Percentiles rank a stretch among this genome's conserved stretches.
Evolutionary conservation across 2,888 invertebrate species (phyloP).

Genomic region (Netelia melanura): DNA sequence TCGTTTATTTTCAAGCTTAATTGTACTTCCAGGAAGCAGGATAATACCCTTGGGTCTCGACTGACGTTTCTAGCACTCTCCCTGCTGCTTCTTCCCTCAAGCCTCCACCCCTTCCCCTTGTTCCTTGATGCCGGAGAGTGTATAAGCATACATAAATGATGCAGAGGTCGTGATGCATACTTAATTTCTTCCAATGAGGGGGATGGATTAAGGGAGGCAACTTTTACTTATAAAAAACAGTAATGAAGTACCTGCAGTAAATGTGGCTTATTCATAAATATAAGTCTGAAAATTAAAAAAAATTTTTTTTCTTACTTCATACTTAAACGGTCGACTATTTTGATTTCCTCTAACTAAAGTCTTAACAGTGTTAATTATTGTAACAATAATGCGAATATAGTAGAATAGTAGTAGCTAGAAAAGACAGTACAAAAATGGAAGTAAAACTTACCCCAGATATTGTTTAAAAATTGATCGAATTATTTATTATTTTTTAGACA

Average conservation of each 20-base stretch:
- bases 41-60: constrained; percentile 45
- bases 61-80: constrained; percentile 8
- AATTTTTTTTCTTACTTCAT: constrained; percentile 37
- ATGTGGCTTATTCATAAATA: constrained; percentile 58
- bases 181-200: constrained; percentile 67
- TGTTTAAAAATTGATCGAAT: too few relatives aligned
- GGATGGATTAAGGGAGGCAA: constrained; percentile 62
- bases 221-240: constrained; percentile 68
- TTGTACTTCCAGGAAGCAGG: constrained; percentile 25
- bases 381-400: too few relatives aligned
- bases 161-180: constrained; percentile 70
- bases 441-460: too few relatives aligned
- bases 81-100: background rate
- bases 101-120: background rate
- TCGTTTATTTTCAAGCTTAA: constrained; percentile 38
- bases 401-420: too few relatives aligned
- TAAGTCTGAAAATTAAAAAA: constrained; percentile 42
- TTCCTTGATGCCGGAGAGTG: constrained; percentile 9
- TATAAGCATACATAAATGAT: constrained; percentile 69
- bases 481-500: too few relatives aligned
- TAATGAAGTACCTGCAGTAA: constrained; percentile 62
- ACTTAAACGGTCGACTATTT: constrained; percentile 20
- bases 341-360: background rate
- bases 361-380: too few relatives aligned
- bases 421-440: too few relatives aligned